Evolutionary conservation across 2,888 invertebrate species (phyloP).

Genomic region (Drosophila fulvimacula): DNA sequence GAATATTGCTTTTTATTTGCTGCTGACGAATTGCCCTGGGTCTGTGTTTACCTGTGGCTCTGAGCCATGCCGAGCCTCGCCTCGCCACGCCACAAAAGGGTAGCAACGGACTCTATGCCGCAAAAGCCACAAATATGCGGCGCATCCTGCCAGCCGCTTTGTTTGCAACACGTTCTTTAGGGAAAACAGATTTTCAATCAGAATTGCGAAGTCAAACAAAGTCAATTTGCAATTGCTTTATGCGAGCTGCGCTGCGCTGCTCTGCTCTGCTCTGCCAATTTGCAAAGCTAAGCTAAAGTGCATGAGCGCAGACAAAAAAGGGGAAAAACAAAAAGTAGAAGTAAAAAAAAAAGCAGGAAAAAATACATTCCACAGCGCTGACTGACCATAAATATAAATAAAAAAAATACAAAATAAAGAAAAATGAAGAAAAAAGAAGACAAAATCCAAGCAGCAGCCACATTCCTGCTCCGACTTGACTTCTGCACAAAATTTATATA

Average conservation of each 20-base stretch:
- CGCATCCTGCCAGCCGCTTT: constrained; percentile 46
- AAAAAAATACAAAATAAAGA: neutral
- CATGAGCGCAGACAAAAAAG: too few species aligned
- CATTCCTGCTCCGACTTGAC: constrained; percentile 43
- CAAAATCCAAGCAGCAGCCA: constrained; percentile 17
- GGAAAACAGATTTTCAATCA: constrained; percentile 78
- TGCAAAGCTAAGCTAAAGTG: constrained; percentile 65
- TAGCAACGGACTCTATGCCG: constrained; percentile 19
- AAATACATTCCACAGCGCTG: constrained; percentile 38
- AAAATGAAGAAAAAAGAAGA: too few species aligned
- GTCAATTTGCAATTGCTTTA: constrained; percentile 56
- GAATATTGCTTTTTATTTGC: constrained; percentile 64
- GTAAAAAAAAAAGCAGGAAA: constrained; percentile 1
- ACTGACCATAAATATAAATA: constrained; percentile 46
- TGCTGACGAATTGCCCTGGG: constrained; percentile 64
- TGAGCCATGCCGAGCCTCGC: constrained; percentile 18
- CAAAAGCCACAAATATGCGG: constrained; percentile 69
- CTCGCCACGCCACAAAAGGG: constrained; percentile 44
- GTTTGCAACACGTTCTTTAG: constrained; percentile 68
- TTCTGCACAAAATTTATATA: constrained; percentile 54
- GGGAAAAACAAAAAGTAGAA: constrained; percentile 3
- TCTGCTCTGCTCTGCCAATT: constrained; percentile 52
- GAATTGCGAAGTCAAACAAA: constrained; percentile 44
- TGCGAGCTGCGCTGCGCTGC: too few species aligned
- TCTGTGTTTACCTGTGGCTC: neutral